Evolutionary conservation across 2,113 vertebrate genomes (phyloP).

Genomic region (Lethenteron reissneri): DNA sequence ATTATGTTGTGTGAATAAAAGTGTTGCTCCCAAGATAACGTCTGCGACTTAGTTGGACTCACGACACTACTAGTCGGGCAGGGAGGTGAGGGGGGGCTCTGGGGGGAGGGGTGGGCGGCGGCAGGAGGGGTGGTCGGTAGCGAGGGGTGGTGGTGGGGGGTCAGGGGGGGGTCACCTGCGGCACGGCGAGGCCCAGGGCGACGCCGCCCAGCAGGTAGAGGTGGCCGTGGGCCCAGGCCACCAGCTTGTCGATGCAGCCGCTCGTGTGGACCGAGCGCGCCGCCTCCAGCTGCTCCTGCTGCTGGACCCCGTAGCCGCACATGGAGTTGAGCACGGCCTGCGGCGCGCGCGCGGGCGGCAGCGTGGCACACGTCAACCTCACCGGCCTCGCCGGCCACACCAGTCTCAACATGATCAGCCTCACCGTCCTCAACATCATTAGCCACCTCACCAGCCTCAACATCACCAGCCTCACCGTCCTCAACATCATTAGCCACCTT

Average conservation of each 20-base stretch:
- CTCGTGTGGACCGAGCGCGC: conserved; percentile 40
- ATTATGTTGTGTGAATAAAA: too few relatives aligned
- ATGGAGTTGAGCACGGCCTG: conserved; percentile 69
- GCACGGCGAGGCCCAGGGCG: conserved; percentile 53
- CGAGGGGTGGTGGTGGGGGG: too few relatives aligned
- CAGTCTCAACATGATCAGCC: too few relatives aligned
- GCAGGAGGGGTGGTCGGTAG: too few relatives aligned
- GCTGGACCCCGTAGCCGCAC: conserved; percentile 61
- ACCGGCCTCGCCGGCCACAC: too few relatives aligned
- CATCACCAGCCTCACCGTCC: too few relatives aligned
- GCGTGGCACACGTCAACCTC: background rate
- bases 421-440: too few relatives aligned
- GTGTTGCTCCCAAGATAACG: too few relatives aligned
- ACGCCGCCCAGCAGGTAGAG: conserved; percentile 60
- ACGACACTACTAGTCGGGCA: background rate
- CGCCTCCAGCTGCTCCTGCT: conserved; percentile 24
- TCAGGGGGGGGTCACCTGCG: conserved; percentile 34
- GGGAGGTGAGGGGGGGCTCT: background rate
- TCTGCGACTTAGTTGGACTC: background rate
- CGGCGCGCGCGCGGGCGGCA: background rate
- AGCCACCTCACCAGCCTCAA: too few relatives aligned
- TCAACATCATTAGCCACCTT: too few relatives aligned
- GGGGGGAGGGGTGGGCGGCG: background rate
- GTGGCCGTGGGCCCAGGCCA: conserved; percentile 75
- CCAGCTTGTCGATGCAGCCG: conserved; percentile 73